Percentiles rank a stretch among this genome's conserved stretches.
phyloP scores from a whole-genome alignment of 2,888 invertebrate genomes.

The Chydorus sphaericus region DNA sequence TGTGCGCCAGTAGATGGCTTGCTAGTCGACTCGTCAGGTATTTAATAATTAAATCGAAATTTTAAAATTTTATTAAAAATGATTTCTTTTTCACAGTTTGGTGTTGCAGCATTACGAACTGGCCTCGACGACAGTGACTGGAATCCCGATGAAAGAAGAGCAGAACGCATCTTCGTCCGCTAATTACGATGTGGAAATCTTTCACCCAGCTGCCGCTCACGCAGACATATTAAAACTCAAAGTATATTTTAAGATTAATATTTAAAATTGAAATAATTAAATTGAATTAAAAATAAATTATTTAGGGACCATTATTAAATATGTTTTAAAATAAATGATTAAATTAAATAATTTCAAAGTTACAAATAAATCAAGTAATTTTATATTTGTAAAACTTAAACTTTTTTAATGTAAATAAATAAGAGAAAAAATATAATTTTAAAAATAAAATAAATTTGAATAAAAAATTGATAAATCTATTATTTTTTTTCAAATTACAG shows the following conservation, averaged over 20 bases:
- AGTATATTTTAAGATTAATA: slow-evolving; percentile 16
- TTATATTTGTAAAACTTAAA: no score
- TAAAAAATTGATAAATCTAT: no score
- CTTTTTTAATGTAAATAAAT: no score
- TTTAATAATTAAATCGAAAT: background rate
- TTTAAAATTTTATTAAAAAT: background rate
- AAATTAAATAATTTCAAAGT: no score
- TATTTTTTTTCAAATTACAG: slow-evolving; percentile 14
- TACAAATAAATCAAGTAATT: no score
- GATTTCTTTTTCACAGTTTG: slow-evolving; percentile 9
- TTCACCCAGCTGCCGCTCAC: slow-evolving; percentile 77
- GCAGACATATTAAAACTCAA: slow-evolving; percentile 48
- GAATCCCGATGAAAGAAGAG: slow-evolving; percentile 99
- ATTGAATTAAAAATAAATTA: background rate
- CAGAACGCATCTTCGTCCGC: slow-evolving; percentile 95
- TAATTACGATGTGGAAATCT: slow-evolving; percentile 95
- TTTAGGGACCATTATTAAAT: background rate
- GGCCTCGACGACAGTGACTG: slow-evolving; percentile 90
- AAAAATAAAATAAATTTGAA: no score
- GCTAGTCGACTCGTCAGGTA: slow-evolving; percentile 2
- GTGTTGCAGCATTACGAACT: slow-evolving; percentile 63
- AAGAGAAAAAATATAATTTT: no score
- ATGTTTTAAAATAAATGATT: no score
- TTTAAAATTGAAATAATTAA: no score
- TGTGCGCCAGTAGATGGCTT: slow-evolving; percentile 11